These are phyloP conservation scores for Morphnarchus princeps DNA, from an alignment of 2,113 vertebrate genomes.

Conservation along the genomic window DNA sequence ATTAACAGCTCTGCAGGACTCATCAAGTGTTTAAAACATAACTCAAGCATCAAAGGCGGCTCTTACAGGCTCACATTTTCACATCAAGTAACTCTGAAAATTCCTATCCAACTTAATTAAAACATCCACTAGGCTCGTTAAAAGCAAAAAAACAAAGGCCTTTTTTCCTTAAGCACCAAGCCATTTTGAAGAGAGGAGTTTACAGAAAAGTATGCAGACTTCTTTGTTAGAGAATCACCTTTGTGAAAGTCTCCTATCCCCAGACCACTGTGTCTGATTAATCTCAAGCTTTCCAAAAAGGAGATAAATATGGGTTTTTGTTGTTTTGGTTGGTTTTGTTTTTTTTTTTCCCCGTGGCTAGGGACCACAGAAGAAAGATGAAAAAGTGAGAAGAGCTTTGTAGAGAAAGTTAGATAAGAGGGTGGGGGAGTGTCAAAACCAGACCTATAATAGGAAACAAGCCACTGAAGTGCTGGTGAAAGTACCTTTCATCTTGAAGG, in stretches of 20 bases:
- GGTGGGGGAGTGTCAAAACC: slow-evolving; percentile 42
- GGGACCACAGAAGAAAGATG: slow-evolving; percentile 34
- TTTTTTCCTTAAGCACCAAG: background rate
- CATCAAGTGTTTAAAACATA: slow-evolving; percentile 42
- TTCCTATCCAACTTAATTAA: slow-evolving; percentile 49
- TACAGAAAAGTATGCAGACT: background rate
- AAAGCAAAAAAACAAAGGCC: background rate
- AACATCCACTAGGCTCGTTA: background rate
- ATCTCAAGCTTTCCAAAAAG: background rate
- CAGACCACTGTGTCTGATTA: background rate
- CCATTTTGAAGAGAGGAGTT: background rate
- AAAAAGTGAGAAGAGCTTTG: slow-evolving; percentile 48
- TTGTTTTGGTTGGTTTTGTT: background rate
- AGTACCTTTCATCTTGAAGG: slow-evolving; percentile 49
- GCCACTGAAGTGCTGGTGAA: slow-evolving; percentile 11
- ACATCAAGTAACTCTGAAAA: slow-evolving; percentile 51
- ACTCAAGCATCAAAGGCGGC: slow-evolving; percentile 28
- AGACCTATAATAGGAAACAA: slow-evolving; percentile 52
- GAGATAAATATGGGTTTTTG: background rate
- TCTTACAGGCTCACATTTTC: slow-evolving; percentile 28
- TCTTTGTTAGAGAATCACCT: slow-evolving; percentile 2
- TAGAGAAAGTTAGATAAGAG: slow-evolving; percentile 51
- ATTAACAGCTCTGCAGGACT: slow-evolving; percentile 52
- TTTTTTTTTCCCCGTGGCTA: background rate
- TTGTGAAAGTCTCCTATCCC: background rate